Evolutionary conservation across 2,797 vertebrate genomes (phyloP).

Genomic region (Sebastolobus altivelis): DNA sequence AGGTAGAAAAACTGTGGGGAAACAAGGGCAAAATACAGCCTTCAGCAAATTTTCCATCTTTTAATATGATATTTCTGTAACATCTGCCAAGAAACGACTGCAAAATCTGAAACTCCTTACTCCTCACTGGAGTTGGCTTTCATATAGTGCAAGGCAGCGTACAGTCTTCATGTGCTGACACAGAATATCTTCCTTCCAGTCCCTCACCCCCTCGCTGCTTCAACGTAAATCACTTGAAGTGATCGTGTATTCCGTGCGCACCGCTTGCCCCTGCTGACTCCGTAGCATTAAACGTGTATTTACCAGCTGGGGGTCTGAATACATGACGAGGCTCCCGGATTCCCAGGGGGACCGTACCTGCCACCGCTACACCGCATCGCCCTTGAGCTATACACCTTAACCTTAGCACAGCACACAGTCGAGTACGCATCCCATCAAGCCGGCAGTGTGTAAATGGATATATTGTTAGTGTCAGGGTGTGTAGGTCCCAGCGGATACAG

Average conservation of each 20-base stretch:
- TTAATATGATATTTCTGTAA: background rate
- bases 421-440: slow-evolving; percentile 34
- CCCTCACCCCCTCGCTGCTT: slow-evolving; percentile 12
- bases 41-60: background rate
- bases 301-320: slow-evolving; percentile 72
- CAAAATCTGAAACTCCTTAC: background rate
- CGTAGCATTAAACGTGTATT: slow-evolving; percentile 66
- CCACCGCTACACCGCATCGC: slow-evolving; percentile 55
- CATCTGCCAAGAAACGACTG: background rate
- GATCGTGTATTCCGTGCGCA: slow-evolving; percentile 50
- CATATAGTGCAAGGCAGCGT: background rate
- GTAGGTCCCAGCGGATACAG: slow-evolving; percentile 63
- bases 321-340: slow-evolving; percentile 46
- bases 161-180: slow-evolving; percentile 14
- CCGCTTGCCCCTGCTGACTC: slow-evolving; percentile 44
- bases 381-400: slow-evolving; percentile 75
- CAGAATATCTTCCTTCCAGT: slow-evolving; percentile 14
- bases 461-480: slow-evolving; percentile 61
- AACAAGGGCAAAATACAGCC: background rate
- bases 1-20: background rate
- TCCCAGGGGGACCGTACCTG: slow-evolving; percentile 67
- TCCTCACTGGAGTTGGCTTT: slow-evolving; percentile 3
- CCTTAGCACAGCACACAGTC: slow-evolving; percentile 60
- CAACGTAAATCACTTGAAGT: slow-evolving; percentile 40
- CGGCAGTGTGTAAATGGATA: slow-evolving; percentile 63